Conservation (phyloP, 2,888 invertebrate species). For the Oasisia sp. region DNA sequence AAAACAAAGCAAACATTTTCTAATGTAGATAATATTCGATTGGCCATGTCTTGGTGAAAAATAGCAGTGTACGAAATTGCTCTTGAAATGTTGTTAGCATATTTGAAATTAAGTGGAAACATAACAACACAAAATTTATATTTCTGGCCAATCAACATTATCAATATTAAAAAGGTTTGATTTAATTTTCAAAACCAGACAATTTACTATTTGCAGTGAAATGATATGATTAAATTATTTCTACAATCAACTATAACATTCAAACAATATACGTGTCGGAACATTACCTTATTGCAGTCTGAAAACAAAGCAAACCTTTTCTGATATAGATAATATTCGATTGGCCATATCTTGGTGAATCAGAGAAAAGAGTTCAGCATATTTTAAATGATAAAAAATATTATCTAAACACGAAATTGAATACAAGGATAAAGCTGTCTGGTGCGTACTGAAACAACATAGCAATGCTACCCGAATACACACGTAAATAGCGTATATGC, state of each 20-base stretch:
- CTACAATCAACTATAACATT: background rate
- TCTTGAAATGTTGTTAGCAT: background rate
- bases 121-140: background rate
- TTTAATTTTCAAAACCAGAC: background rate
- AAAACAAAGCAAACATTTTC: background rate
- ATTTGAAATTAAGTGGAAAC: too few relatives aligned
- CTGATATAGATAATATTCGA: background rate
- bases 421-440: background rate
- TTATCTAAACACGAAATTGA: background rate
- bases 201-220: background rate
- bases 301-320: background rate
- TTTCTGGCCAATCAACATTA: slow-evolving; percentile 6
- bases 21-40: background rate
- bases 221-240: background rate
- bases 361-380: background rate
- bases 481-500: background rate
- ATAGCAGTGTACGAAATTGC: background rate
- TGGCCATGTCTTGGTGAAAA: background rate
- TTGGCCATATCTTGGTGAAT: background rate
- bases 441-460: background rate
- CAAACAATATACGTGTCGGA: background rate
- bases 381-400: background rate
- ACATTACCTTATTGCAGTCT: background rate
- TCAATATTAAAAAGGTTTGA: background rate
- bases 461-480: background rate